Base-by-base conservation (phyloP, 2,113 vertebrate species). In the Syrmaticus mikado region DNA sequence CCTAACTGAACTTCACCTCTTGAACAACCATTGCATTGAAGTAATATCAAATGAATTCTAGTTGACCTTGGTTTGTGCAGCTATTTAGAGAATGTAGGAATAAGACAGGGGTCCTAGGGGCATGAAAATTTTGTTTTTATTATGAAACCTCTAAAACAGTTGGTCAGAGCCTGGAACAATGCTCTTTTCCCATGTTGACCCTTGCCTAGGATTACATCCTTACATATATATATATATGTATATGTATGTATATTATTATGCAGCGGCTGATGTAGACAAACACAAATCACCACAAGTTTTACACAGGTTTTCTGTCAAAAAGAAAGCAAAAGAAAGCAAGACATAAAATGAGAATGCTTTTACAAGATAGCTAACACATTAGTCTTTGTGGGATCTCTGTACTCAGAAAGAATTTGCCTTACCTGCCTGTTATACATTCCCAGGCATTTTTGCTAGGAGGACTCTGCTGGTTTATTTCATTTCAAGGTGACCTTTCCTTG, bases 391-490 rank as follows among this genome's bases (percentile, higher is more conserved):
- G 18, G 46, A 62, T 78, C 73, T 65, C 65, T 36, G 32, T 27
- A 20, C 52, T 75, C 73, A 58, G 43, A 74, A 78, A 89, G 7
- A 74, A 89, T 64, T 82, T 13, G 13, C 19, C 12, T 78, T 16
- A 64, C 12, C 15, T 82, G 10, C 8, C 3, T 0, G 0, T 65
- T 46, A 76, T 1, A n/a, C 6, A 50, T 67, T 88, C 16, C 58
- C 40, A 86, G 11, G 3, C 3, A 64, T 55, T 86, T 90, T 58
- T 57, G 1, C 6, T 36, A 45, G 62, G 82, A 92, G 40, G 57
- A 34, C 12, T 80, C 68, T 66, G 34, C 11, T 38, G 32, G 4
- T 7, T 75, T 85, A 38, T 15, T 40, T 72, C 10, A 87, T 52
- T 75, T 89, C 41, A 70, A 92, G 22, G 57, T 46, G 71, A 67